Conservation (phyloP, 2,113 vertebrate genomes). For the Phylloscopus trochilus region DNA sequence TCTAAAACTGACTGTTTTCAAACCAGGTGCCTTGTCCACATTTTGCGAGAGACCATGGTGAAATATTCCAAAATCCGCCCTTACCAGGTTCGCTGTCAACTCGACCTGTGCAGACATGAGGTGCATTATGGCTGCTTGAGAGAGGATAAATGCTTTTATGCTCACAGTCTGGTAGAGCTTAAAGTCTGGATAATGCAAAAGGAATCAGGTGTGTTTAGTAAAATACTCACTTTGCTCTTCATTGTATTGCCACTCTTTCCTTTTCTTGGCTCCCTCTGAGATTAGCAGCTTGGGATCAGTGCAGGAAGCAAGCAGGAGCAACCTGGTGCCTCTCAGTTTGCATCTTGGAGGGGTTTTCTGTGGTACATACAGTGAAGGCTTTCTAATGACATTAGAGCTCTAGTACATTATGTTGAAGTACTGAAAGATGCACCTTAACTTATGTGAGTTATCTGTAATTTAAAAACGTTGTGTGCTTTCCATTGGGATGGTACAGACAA, state of each 20-base stretch:
- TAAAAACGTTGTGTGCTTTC: neutral
- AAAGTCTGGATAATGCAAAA: conserved; percentile 97
- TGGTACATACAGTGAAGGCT: neutral
- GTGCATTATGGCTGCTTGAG: conserved; percentile 91
- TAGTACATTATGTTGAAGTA: neutral
- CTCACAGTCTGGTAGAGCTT: conserved; percentile 93
- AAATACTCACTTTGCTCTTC: neutral
- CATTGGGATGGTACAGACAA: accelerated
- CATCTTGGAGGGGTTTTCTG: neutral
- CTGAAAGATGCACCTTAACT: neutral
- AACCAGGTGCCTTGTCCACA: conserved; percentile 95
- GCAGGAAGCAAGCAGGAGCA: neutral
- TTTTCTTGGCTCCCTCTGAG: neutral
- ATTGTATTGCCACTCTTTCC: neutral
- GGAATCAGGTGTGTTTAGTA: conserved; percentile 77
- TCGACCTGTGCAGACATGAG: conserved; percentile 94
- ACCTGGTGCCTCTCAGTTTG: neutral
- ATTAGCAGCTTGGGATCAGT: neutral
- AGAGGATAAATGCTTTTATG: conserved; percentile 94
- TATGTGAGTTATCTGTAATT: neutral
- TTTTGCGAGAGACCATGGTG: conserved; percentile 88
- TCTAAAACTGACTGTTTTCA: neutral
- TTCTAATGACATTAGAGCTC: neutral
- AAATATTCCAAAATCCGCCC: conserved; percentile 93
- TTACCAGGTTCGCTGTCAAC: conserved; percentile 76